A percentile compares a stretch with the other conserved stretches of the same genome.
These are phyloP conservation scores for Xylocopa sonorina DNA, from an alignment of 1,140 invertebrate genomes.

Conservation along the genomic window DNA sequence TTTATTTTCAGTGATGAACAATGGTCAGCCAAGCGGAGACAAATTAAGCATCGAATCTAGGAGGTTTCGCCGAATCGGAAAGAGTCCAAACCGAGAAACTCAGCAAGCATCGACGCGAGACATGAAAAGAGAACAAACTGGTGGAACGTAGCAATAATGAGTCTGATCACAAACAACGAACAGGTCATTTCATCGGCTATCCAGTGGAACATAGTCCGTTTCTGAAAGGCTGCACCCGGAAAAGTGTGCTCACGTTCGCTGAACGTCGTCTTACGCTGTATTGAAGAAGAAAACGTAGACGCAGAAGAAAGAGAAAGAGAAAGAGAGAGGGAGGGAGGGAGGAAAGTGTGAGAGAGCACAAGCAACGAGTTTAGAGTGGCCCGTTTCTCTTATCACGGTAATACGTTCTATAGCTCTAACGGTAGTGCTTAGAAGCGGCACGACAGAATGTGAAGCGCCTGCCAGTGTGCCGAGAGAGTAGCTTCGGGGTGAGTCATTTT, in stretches of 20 bases:
- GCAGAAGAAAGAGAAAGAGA: conserved; percentile 10
- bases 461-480: neutral
- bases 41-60: neutral
- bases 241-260: neutral
- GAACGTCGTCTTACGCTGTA: neutral
- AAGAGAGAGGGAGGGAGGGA: too few relatives aligned
- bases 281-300: neutral
- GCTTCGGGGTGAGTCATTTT: conserved; percentile 52
- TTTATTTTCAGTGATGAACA: conserved; percentile 9
- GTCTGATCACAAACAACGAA: neutral
- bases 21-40: neutral
- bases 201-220: neutral
- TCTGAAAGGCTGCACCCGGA: neutral
- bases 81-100: neutral
- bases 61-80: conserved; percentile 5
- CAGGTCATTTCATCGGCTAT: neutral
- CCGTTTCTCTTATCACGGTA: conserved; percentile 73
- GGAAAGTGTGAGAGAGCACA: too few relatives aligned
- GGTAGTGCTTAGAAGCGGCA: conserved; percentile 13
- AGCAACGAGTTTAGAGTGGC: conserved; percentile 68
- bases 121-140: neutral
- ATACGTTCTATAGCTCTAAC: conserved; percentile 43
- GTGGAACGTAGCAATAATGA: neutral
- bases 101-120: neutral
- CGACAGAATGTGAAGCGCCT: conserved; percentile 32